Percentiles rank a stretch among this genome's conserved stretches.
These are phyloP conservation scores for Eulemur macaco DNA, from an alignment of 2,113 vertebrate species.

Conservation along the genomic window DNA sequence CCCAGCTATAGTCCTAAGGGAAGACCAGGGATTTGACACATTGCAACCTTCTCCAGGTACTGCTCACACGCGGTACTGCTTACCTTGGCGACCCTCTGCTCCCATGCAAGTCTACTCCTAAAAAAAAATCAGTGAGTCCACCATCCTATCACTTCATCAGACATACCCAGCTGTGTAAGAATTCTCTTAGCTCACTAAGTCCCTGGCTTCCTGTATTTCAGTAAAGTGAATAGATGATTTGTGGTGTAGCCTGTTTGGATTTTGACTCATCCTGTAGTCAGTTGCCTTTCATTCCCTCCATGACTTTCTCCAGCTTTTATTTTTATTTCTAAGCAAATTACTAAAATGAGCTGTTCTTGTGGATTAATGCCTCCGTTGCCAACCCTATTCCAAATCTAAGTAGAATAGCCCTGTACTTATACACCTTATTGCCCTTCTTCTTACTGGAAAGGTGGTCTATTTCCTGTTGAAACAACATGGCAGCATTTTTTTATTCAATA, in stretches of 20 bases:
- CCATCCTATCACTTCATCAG: neutral
- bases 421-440: neutral
- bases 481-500: neutral
- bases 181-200: neutral
- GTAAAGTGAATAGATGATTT: neutral
- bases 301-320: neutral
- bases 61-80: neutral
- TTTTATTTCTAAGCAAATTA: neutral
- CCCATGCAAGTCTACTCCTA: neutral
- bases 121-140: neutral
- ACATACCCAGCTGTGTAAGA: neutral
- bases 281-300: neutral
- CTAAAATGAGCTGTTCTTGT: neutral
- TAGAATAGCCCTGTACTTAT: no score
- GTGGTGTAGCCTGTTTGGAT: neutral
- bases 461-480: neutral
- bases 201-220: neutral
- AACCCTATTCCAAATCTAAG: neutral
- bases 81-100: neutral
- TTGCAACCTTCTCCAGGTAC: neutral
- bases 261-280: neutral
- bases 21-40: neutral
- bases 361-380: neutral
- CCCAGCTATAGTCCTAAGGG: neutral
- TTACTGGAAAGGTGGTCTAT: neutral